Base-by-base conservation (phyloP, 2,113 vertebrate genomes). In the Polyodon spathula region DNA sequence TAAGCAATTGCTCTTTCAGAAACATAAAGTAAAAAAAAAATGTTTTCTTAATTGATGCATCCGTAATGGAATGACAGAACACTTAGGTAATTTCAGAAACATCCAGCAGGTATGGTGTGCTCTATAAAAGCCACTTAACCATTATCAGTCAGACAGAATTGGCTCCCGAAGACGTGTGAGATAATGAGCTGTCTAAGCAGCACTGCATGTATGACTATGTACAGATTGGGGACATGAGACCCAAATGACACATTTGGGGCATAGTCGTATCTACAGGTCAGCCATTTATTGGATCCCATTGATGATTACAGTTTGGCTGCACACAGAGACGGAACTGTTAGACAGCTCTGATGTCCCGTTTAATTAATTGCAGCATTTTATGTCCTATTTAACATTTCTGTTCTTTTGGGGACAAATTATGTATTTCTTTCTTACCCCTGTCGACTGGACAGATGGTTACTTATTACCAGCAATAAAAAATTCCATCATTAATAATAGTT, bases 381-480 rank as follows among this genome's bases (percentile, higher is more conserved):
- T 69, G 61, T 59, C 50, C 67, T 65, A 69, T 59, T 58, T 66
- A 69, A 73, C 73, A 78, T 80, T 78, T 78, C 70, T 57, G 17
- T 66, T 80, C 81, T 82, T 81, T 75, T 4, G 72, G 74, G 73
- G 68, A 68, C 63, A 64, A 78, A 63, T 63, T 70, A 67, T 58
- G 16, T 54, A 66, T 72, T 63, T 54, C 65, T 66, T 60, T 66
- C 81, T 73, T 74, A 68, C 69, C 73, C 81, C 66, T 79, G 68
- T 69, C 80, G 80, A 62, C 71, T 76, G 69, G 78, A 82, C 87
- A 90, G 89, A 89, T 93, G 90, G 88, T 82, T 81, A 80, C 81
- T 88, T 91, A 89, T 83, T 89, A 86, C 75, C 76, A 72, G 71
- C 82, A 82, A 88, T 86, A 92, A 87, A 87, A 87, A 84, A 80